phyloP scores from a whole-genome alignment of 2,797 vertebrate genomes.

The Huso huso region DNA sequence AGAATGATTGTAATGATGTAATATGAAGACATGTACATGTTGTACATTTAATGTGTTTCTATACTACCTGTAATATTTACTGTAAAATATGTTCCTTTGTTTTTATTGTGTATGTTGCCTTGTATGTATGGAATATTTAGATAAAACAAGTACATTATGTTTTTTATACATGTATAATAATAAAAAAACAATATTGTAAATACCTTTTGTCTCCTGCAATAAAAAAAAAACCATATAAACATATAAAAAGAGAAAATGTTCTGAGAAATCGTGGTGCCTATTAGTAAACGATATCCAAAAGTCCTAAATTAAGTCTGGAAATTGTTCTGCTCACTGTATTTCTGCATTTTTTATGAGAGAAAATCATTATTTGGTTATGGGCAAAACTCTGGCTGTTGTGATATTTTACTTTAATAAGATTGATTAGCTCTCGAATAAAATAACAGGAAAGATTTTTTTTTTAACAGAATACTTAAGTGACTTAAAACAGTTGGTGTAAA shows the following conservation, averaged over 20 bases:
- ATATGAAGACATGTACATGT: slow-evolving; percentile 32
- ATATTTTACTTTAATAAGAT: no score
- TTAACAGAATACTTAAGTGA: no score
- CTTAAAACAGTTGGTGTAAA: no score
- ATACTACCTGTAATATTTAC: slow-evolving; percentile 39
- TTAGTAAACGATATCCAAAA: no score
- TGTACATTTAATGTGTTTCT: slow-evolving; percentile 43
- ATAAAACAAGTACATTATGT: slow-evolving; percentile 44
- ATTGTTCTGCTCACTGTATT: no score
- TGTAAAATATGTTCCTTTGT: slow-evolving; percentile 37
- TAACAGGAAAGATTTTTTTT: no score
- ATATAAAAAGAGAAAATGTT: not conserved
- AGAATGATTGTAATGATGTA: slow-evolving; percentile 10
- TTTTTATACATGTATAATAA: slow-evolving; percentile 41
- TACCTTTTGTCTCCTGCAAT: not conserved
- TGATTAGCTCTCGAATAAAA: no score
- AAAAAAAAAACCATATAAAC: slow-evolving; percentile 23
- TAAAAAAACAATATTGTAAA: slow-evolving; percentile 31
- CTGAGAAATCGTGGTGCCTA: not conserved
- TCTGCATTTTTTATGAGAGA: no score
- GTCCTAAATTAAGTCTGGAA: no score
- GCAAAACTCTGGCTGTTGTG: no score
- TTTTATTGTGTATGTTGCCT: slow-evolving; percentile 39
- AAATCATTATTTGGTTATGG: no score
- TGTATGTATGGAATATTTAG: slow-evolving; percentile 44